Conservation (phyloP, 2,888 invertebrate species). For the Mythimna impura region DNA sequence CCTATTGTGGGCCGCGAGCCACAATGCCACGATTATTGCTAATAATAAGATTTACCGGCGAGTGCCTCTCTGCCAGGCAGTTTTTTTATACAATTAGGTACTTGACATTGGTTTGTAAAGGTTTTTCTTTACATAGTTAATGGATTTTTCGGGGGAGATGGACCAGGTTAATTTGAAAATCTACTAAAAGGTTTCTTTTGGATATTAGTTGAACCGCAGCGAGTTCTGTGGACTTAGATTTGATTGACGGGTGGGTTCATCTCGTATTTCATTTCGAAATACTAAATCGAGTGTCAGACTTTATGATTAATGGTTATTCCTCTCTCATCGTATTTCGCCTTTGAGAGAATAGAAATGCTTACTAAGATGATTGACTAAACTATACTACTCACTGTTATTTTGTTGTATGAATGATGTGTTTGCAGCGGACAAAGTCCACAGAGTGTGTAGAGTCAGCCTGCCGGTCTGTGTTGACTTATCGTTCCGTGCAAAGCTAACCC, state of each 20-base stretch:
- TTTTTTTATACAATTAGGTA: slow-evolving; percentile 56
- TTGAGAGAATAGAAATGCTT: slow-evolving; percentile 1
- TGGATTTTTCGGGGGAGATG: slow-evolving; percentile 28
- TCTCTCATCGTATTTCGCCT: not conserved
- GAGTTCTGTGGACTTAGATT: slow-evolving; percentile 12
- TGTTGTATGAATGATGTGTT: slow-evolving; percentile 17
- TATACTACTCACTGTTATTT: slow-evolving; percentile 4
- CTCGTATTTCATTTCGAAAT: slow-evolving; percentile 43
- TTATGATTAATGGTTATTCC: slow-evolving; percentile 32
- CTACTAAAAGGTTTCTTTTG: slow-evolving; percentile 39
- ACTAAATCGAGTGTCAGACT: slow-evolving; percentile 36
- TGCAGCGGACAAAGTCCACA: not conserved
- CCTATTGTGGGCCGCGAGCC: slow-evolving; percentile 68
- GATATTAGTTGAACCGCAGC: slow-evolving; percentile 5
- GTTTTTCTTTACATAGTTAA: slow-evolving; percentile 56
- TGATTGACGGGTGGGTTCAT: slow-evolving; percentile 49
- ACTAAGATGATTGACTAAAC: slow-evolving; percentile 14
- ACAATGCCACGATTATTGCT: slow-evolving; percentile 77
- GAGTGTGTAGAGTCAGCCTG: not conserved
- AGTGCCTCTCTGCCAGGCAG: slow-evolving; percentile 42
- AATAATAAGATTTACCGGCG: slow-evolving; percentile 74
- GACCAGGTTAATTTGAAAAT: slow-evolving; percentile 41
- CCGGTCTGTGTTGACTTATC: slow-evolving; percentile 19
- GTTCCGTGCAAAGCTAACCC: slow-evolving; percentile 5
- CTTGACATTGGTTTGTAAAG: slow-evolving; percentile 61